These are phyloP conservation scores for Chrysocyon brachyurus DNA, from an alignment of 2,797 vertebrate genomes.

Conservation along the genomic window DNA sequence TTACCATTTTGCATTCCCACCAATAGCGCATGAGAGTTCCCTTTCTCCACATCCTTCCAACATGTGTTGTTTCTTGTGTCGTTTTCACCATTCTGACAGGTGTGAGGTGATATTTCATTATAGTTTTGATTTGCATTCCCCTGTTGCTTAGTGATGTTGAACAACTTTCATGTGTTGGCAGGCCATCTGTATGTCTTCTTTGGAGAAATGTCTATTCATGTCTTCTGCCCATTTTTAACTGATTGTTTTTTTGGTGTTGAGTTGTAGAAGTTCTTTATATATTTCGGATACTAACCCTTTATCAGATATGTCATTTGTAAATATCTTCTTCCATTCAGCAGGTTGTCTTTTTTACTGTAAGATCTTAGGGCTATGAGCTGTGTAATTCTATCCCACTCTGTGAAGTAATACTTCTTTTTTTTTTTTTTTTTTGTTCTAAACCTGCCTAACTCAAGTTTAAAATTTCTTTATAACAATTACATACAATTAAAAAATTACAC, in stretches of 20 bases:
- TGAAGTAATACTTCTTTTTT: neutral
- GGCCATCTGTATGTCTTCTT: neutral
- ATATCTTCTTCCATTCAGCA: neutral
- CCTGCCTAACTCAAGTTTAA: neutral
- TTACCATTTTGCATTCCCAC: neutral
- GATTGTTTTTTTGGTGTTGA: neutral
- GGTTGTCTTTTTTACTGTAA: neutral
- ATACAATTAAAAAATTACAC: neutral
- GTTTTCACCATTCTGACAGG: neutral
- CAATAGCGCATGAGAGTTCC: neutral
- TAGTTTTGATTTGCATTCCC: neutral
- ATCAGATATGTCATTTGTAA: neutral
- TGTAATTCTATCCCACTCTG: neutral
- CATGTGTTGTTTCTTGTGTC: neutral
- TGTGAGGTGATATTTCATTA: neutral
- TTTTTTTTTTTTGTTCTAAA: neutral
- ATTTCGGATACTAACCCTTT: neutral
- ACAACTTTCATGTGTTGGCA: neutral
- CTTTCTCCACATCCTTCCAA: neutral
- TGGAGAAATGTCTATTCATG: neutral
- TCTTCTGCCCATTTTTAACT: neutral
- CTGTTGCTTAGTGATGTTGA: neutral
- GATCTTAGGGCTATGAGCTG: neutral
- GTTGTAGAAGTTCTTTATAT: neutral
- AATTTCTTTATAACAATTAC: neutral